Conservation (phyloP, 2,797 vertebrate genomes). For the Poeciliopsis turneri region DNA sequence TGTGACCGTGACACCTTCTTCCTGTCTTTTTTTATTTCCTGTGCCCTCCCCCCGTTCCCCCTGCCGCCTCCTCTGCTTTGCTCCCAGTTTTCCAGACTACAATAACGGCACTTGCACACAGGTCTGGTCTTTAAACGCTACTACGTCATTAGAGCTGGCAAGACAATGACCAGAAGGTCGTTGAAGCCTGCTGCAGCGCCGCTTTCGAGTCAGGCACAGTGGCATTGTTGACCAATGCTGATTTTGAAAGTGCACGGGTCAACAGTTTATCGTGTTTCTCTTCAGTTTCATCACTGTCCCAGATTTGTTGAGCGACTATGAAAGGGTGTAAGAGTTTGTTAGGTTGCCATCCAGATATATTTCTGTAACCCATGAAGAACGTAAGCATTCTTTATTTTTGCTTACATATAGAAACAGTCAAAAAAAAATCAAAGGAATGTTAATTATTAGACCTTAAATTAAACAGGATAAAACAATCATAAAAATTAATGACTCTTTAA, state of each 20-base stretch:
- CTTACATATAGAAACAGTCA: background rate
- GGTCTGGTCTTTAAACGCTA: conserved; percentile 47
- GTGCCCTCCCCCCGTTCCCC: background rate
- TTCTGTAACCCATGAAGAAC: background rate
- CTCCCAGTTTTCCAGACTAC: conserved; percentile 57
- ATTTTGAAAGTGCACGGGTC: conserved; percentile 32
- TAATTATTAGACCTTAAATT: background rate
- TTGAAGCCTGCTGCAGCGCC: conserved; percentile 4
- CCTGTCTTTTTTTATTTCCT: conserved; percentile 71
- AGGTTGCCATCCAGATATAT: background rate
- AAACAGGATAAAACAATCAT: background rate
- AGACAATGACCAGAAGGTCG: conserved; percentile 64
- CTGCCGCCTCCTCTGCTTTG: conserved; percentile 26
- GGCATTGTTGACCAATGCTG: conserved; percentile 37
- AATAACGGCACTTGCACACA: conserved; percentile 54
- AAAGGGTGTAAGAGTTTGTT: background rate
- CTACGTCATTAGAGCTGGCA: conserved; percentile 50
- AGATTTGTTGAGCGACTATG: conserved; percentile 26
- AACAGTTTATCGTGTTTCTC: conserved; percentile 27
- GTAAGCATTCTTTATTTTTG: background rate
- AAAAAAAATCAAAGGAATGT: background rate
- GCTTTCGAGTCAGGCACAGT: conserved; percentile 19
- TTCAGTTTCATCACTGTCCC: conserved; percentile 13
- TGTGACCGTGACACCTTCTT: conserved; percentile 74
- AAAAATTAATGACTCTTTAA: background rate